Percentiles rank a stretch among this genome's conserved stretches.
Evolutionary conservation across 2,113 vertebrate genomes (phyloP).

Genomic region (Myrmophylax atrothorax): DNA sequence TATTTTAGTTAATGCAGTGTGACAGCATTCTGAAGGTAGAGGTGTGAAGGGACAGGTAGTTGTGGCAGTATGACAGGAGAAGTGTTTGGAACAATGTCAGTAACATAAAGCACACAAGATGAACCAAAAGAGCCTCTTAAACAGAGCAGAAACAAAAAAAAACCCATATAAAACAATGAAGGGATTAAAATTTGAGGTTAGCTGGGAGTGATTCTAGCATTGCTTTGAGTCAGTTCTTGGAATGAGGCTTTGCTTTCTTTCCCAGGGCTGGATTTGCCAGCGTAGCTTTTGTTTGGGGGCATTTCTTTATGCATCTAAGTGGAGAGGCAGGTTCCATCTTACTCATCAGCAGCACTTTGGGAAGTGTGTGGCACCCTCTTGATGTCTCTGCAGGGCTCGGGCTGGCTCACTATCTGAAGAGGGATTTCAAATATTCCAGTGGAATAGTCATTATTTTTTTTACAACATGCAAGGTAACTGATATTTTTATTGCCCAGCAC

Average conservation of each 20-base stretch:
- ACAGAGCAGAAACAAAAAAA: neutral
- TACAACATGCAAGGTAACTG: neutral
- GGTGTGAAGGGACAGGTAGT: neutral
- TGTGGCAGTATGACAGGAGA: neutral
- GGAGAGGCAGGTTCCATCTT: neutral
- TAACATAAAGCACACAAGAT: neutral
- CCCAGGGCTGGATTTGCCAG: neutral
- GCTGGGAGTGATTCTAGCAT: neutral
- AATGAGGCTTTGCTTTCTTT: neutral
- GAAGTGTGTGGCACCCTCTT: neutral
- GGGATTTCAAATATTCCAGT: neutral
- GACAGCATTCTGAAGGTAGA: neutral
- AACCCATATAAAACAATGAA: neutral
- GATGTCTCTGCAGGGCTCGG: neutral
- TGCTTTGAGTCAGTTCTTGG: neutral
- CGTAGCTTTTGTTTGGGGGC: neutral
- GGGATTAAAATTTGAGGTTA: neutral
- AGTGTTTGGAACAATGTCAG: neutral
- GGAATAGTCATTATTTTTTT: neutral
- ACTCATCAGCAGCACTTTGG: neutral
- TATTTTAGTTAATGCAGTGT: neutral
- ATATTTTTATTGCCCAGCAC: neutral
- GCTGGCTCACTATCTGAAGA: neutral
- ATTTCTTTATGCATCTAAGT: neutral
- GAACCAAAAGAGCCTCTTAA: neutral